Evolutionary conservation across 2,888 invertebrate genomes (phyloP), one percentile per base, ranked within the genome.

Genomic region (Drosophila greeni): DNA sequence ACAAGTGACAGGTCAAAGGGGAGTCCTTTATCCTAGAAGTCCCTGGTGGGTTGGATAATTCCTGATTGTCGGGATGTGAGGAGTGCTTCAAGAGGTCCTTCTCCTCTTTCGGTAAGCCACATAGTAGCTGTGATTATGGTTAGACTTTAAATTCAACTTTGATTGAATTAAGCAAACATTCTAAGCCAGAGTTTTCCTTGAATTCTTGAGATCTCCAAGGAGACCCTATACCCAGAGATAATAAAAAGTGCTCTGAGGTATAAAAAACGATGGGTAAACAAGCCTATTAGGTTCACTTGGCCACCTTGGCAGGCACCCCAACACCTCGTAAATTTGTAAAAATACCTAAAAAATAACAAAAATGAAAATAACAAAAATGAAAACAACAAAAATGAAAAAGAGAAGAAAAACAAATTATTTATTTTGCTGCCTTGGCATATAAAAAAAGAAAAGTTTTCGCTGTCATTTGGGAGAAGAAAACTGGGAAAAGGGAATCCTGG

Each of bases 351-450:
- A 9, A 26, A 45, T n/a, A n/a, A n/a, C n/a, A n/a, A n/a, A n/a
- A n/a, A n/a, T 20, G 20, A 2, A 20, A 20, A 20, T 20, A 20
- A 2, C 20, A 20, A 20, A 20, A 20, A 20, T 3, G 20, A 18
- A 0, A 45, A 8, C 5, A 18, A 29, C 8, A 14, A 18, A 49
- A 31, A 42, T 34, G 43, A 62, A 12, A 34, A 18, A 6, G 18
- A 3, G 23, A 40, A 18, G 65, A 51, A 64, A 62, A 51, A 51
- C 51, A 62, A 62, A 62, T 51, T 64, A 64, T 62, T 62, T 61
- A 1, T 48, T 64, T 49, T 49, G 64, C 61, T 43, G 61, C 42
- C 24, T 61, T 49, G 29, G 61, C 61, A 31, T 18, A 29, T n/a
- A n/a, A n/a, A n/a, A n/a, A n/a, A n/a, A 56, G 16, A 57, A 57